Evolutionary conservation across 2,888 invertebrate genomes (phyloP), one percentile per base, ranked within the genome.

Genomic region (Eupeodes latifasciatus): DNA sequence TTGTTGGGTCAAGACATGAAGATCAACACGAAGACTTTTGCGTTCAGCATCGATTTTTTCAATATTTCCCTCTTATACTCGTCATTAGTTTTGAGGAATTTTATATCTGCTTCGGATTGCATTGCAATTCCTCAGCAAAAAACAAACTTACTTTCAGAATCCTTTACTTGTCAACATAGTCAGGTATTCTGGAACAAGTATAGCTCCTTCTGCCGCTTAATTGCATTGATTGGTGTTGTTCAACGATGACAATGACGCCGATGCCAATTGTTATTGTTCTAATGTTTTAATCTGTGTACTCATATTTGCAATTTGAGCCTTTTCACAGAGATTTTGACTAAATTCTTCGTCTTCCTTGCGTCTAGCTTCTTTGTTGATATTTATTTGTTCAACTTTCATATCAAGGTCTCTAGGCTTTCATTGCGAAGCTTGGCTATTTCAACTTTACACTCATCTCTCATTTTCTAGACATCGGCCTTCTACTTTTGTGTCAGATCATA

Each of bases 91-190:
- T 90, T 91, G 0, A 93, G 75, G 4, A 89, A 57, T 5, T 79
- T 72, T 6, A 93, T 91, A 79, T 93, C 93, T 0, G 87, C 82
- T n/a, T 90, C 85, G 34, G 90, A 76, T 77, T 90, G 90, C 0
- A 89, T 0, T 92, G 78, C 2, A 92, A 62, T 66, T 93, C 93
- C 67, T 93, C 91, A 5, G 92, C 91, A 9, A 91, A 84, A 10
- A 90, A 90, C 34, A 92, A 80, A 49, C 91, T 92, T 0, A 92
- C 92, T 90, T 92, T 92, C 4, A 93, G 89, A 19, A 91, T 92
- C 85, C 91, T 90, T 12, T 93, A 91, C 90, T 93, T 93, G 11
- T 93, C 92, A 16, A 92, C 74, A 85, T n/a, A n/a, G n/a, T n/a
- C n/a, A n/a, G n/a, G n/a, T n/a, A n/a, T n/a, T n/a, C n/a, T n/a